phyloP scores from a whole-genome alignment of 2,113 vertebrate species.

The Cochlearius cochlearius region DNA sequence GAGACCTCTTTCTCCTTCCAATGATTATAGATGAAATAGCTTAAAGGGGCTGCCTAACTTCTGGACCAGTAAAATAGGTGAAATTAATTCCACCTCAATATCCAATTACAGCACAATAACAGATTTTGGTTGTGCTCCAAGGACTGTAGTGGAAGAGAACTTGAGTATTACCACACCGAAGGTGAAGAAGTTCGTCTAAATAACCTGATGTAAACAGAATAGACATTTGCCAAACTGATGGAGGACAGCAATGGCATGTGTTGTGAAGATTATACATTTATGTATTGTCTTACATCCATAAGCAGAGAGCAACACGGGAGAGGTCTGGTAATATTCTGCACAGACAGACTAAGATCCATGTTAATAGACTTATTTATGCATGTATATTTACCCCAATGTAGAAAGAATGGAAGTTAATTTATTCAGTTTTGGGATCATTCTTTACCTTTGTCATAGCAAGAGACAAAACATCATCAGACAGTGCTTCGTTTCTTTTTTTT shows the following conservation, averaged over 20 bases:
- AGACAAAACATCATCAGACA: not conserved
- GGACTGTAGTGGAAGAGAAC: not conserved
- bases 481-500: not conserved
- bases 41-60: not conserved
- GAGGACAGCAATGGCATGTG: not conserved
- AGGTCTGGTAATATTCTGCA: not conserved
- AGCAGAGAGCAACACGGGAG: not conserved
- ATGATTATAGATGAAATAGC: not conserved
- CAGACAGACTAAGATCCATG: not conserved
- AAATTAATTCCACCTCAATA: not conserved
- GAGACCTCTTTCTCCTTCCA: slow-evolving; percentile 3
- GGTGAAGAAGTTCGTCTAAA: not conserved
- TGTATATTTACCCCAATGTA: not conserved
- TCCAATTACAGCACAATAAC: not conserved
- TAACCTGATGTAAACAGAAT: not conserved
- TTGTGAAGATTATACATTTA: not conserved
- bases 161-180: not conserved
- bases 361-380: not conserved
- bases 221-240: not conserved
- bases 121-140: not conserved
- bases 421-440: not conserved
- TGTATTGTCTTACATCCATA: not conserved
- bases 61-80: not conserved
- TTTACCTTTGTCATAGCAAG: not conserved
- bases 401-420: not conserved